phyloP scores from a whole-genome alignment of 1,140 invertebrate species.

The Drosophila serrata region DNA sequence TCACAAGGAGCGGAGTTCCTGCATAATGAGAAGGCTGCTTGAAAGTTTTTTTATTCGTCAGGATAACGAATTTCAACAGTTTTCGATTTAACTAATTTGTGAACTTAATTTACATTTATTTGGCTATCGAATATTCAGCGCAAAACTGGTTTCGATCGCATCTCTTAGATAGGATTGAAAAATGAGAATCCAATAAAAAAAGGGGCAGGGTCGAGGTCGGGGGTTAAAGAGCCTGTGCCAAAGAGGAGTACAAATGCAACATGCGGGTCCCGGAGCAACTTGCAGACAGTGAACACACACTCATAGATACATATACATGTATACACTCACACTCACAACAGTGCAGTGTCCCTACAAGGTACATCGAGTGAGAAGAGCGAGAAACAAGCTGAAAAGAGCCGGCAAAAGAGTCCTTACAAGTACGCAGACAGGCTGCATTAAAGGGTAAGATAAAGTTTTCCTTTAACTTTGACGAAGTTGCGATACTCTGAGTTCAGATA shows the following conservation, averaged over 20 bases:
- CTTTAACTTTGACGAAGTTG: slow-evolving; percentile 10
- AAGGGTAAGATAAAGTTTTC: slow-evolving; percentile 8
- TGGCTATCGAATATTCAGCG: slow-evolving; percentile 35
- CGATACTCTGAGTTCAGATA: slow-evolving; percentile 2
- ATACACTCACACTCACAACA: slow-evolving; percentile 37
- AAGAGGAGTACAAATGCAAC: slow-evolving; percentile 36
- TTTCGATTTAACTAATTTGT: slow-evolving; percentile 67
- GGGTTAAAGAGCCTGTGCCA: slow-evolving; percentile 31
- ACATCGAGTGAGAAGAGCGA: slow-evolving; percentile 28
- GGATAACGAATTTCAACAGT: slow-evolving; percentile 23
- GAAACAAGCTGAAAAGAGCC: slow-evolving; percentile 1
- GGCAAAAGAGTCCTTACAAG: slow-evolving; percentile 71
- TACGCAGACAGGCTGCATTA: slow-evolving; percentile 36
- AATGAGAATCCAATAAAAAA: slow-evolving; percentile 67
- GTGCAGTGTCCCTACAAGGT: slow-evolving; percentile 74
- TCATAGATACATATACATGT: neutral
- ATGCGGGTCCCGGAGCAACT: slow-evolving; percentile 64
- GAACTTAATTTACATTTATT: slow-evolving; percentile 41
- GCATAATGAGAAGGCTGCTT: slow-evolving; percentile 37
- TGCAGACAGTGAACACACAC: slow-evolving; percentile 47
- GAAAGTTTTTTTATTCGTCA: slow-evolving; percentile 6
- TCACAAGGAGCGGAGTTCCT: slow-evolving; percentile 32
- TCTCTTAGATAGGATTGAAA: slow-evolving; percentile 59
- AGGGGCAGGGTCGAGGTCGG: slow-evolving; percentile 28
- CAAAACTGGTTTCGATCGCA: slow-evolving; percentile 65